Evolutionary conservation across 2,888 invertebrate genomes (phyloP).

Genomic region (Rhyacophila evoluta): DNA sequence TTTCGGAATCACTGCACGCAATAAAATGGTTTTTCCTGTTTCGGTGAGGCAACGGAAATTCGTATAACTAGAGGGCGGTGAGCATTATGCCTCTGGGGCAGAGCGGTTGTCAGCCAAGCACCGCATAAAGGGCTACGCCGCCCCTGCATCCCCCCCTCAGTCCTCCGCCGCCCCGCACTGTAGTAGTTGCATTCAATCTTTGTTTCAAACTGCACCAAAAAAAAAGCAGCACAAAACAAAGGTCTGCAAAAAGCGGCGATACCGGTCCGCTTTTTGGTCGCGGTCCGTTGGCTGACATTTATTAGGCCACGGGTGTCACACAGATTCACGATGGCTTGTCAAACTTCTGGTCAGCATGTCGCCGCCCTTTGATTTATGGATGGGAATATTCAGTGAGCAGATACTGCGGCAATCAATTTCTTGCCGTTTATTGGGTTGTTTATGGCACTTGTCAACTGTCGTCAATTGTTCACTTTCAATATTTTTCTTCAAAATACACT

Average conservation of each 20-base stretch:
- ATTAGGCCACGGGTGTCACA: conserved; percentile 12
- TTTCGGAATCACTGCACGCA: conserved; percentile 31
- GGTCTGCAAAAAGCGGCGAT: background rate
- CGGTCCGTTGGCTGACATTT: conserved; percentile 1
- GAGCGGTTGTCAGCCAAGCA: conserved; percentile 13
- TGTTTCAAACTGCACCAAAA: conserved; percentile 12
- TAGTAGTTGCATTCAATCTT: conserved; percentile 16
- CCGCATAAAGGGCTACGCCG: conserved; percentile 27
- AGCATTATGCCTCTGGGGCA: conserved; percentile 29
- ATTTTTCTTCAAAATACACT: too few relatives aligned
- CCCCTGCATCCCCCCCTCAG: background rate
- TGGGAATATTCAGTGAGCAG: background rate
- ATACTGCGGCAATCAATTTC: background rate
- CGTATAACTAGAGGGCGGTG: conserved; percentile 19
- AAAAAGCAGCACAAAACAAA: conserved; percentile 12
- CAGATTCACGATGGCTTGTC: background rate
- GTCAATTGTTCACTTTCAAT: too few relatives aligned
- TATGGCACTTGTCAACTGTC: background rate
- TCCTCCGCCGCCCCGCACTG: background rate
- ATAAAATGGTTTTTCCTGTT: conserved; percentile 45
- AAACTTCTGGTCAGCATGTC: conserved; percentile 5
- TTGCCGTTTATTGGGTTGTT: background rate
- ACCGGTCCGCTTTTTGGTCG: background rate
- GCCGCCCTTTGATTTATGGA: background rate
- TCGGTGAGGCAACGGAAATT: conserved; percentile 43